Evolutionary conservation across 2,888 invertebrate genomes (phyloP).

Genomic region (Dynastes grantii): DNA sequence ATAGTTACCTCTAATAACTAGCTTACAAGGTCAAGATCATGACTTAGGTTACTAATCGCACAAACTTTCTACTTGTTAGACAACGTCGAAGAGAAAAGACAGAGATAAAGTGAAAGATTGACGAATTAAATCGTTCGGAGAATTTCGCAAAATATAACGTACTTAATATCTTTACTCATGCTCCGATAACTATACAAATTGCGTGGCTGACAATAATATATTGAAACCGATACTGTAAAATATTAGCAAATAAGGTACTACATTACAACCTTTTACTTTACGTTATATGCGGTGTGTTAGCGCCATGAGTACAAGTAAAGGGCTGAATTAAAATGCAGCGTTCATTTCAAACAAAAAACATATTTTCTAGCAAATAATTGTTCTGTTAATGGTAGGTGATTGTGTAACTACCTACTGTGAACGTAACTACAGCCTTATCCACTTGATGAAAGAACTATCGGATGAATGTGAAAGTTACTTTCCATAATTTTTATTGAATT

Average conservation of each 20-base stretch:
- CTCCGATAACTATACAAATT: too few species aligned
- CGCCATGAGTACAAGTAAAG: too few species aligned
- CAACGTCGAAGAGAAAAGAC: neutral
- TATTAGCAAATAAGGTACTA: too few species aligned
- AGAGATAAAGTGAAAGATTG: neutral
- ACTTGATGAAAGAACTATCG: neutral
- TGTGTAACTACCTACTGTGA: slow-evolving; percentile 10
- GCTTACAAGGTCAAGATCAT: slow-evolving; percentile 3
- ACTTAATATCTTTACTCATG: too few species aligned
- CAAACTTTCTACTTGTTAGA: neutral
- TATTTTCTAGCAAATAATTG: neutral
- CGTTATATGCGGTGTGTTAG: too few species aligned
- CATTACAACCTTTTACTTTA: too few species aligned
- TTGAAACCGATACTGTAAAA: too few species aligned
- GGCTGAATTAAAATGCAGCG: too few species aligned
- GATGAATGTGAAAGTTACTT: slow-evolving; percentile 24
- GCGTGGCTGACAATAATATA: too few species aligned
- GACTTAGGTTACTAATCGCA: neutral
- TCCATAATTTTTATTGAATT: neutral
- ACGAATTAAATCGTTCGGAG: too few species aligned
- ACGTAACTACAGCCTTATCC: neutral
- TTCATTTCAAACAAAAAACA: too few species aligned
- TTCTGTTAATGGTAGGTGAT: neutral
- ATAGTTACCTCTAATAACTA: neutral
- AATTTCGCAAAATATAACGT: too few species aligned